These are phyloP conservation scores for Ceuthmochares aereus DNA, from an alignment of 2,113 vertebrate genomes.

Conservation along the genomic window DNA sequence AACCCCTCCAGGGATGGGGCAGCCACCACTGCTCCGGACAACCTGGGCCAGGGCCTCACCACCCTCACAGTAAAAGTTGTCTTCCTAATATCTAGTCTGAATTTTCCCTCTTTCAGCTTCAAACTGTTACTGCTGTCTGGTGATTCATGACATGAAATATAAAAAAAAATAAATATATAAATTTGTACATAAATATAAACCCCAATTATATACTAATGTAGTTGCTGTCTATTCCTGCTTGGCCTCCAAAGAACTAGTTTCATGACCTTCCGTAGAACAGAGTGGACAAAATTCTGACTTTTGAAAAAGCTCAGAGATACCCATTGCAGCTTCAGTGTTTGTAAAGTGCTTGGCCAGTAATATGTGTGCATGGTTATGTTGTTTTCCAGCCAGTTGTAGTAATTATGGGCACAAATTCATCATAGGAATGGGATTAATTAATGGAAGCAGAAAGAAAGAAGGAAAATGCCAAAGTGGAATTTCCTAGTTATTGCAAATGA, in stretches of 20 bases:
- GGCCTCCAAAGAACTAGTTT: background rate
- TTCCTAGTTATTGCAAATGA: background rate
- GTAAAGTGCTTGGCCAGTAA: background rate
- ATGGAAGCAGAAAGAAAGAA: background rate
- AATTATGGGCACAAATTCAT: background rate
- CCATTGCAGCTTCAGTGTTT: background rate
- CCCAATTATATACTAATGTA: rapidly evolving
- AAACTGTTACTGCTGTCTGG: background rate
- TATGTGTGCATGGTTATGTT: background rate
- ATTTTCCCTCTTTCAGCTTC: too few species aligned
- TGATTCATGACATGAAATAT: background rate
- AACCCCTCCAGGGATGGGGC: too few species aligned
- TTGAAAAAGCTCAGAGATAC: background rate
- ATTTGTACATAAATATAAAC: background rate
- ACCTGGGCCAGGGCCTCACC: too few species aligned
- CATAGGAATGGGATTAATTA: background rate
- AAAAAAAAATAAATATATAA: background rate
- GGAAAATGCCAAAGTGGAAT: background rate
- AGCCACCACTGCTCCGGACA: too few species aligned
- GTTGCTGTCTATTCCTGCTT: background rate
- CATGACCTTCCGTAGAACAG: background rate
- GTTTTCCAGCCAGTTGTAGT: background rate
- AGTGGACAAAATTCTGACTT: background rate
- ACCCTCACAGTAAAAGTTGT: too few species aligned
- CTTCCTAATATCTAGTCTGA: too few species aligned